Conservation (phyloP, 1,140 invertebrate species). For the Trachymyrmex cornetzi region DNA sequence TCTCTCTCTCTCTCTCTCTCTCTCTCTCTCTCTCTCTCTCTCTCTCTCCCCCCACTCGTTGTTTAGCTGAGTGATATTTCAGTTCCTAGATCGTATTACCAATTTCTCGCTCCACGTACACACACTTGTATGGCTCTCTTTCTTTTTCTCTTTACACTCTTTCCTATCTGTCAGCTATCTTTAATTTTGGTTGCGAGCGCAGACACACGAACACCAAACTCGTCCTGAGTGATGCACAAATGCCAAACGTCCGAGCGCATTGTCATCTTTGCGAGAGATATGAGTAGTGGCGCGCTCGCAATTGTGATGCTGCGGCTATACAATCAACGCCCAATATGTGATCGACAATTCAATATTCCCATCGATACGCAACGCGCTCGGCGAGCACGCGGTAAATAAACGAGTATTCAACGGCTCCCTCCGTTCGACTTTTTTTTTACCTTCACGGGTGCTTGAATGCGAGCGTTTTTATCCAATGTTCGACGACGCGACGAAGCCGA, state of each 20-base stretch:
- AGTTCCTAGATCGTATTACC: conserved; percentile 49
- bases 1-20: background rate
- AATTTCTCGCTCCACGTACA: background rate
- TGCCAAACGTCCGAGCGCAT: conserved; percentile 65
- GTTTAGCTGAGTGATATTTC: conserved; percentile 63
- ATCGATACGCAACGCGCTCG: conserved; percentile 24
- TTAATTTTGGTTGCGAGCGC: conserved; percentile 56
- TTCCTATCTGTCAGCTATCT: background rate
- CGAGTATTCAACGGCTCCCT: background rate
- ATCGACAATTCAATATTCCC: conserved; percentile 4
- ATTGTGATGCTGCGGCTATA: conserved; percentile 17
- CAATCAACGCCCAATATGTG: background rate
- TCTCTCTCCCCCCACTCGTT: conserved; percentile 43
- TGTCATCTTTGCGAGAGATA: conserved; percentile 21
- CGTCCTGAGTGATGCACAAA: conserved; percentile 55
- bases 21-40: conserved; percentile 11
- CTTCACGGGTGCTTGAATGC: background rate
- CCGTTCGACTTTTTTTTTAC: conserved; percentile 22
- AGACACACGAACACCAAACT: conserved; percentile 70
- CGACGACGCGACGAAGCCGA: background rate
- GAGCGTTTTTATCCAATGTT: conserved; percentile 17
- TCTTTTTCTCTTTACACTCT: background rate
- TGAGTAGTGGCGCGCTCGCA: conserved; percentile 4
- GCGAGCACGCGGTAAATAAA: conserved; percentile 16
- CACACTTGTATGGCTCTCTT: conserved; percentile 39